Percentiles rank a stretch among this genome's conserved stretches.
These are phyloP conservation scores for Catocala sponsa DNA, from an alignment of 2,888 invertebrate species.

Conservation along the genomic window DNA sequence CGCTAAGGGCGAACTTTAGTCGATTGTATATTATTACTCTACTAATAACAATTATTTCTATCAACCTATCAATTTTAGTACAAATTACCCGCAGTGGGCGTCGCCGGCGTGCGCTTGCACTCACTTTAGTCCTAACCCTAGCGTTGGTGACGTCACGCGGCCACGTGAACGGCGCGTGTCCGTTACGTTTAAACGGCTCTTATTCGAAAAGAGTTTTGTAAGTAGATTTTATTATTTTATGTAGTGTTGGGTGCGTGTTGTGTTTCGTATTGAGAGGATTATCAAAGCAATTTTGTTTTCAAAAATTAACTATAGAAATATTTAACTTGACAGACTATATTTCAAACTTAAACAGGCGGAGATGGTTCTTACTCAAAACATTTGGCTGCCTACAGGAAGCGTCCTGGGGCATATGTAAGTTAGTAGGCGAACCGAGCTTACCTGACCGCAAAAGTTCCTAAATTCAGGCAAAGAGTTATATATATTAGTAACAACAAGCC, in stretches of 20 bases:
- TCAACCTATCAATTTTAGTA: conserved; percentile 51
- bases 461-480: too few relatives aligned
- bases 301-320: not conserved
- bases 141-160: conserved; percentile 67
- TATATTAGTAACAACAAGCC: too few relatives aligned
- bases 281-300: not conserved
- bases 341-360: too few relatives aligned
- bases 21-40: not conserved
- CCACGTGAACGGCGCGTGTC: conserved; percentile 70
- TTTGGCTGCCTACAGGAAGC: too few relatives aligned
- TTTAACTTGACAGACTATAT: too few relatives aligned
- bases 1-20: too few relatives aligned
- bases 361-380: too few relatives aligned
- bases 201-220: conserved; percentile 56
- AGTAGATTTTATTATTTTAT: conserved; percentile 30
- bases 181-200: conserved; percentile 68
- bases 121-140: conserved; percentile 60
- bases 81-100: conserved; percentile 71
- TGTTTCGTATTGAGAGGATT: conserved; percentile 12
- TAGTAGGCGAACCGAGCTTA: too few relatives aligned
- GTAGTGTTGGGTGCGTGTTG: conserved; percentile 9
- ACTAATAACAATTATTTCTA: conserved; percentile 33
- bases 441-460: too few relatives aligned
- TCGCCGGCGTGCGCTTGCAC: conserved; percentile 58
- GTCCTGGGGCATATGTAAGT: too few relatives aligned